Evolutionary conservation across 2,888 invertebrate species (phyloP), one percentile per base, ranked within the genome.

Genomic region (Hermodice carunculata): DNA sequence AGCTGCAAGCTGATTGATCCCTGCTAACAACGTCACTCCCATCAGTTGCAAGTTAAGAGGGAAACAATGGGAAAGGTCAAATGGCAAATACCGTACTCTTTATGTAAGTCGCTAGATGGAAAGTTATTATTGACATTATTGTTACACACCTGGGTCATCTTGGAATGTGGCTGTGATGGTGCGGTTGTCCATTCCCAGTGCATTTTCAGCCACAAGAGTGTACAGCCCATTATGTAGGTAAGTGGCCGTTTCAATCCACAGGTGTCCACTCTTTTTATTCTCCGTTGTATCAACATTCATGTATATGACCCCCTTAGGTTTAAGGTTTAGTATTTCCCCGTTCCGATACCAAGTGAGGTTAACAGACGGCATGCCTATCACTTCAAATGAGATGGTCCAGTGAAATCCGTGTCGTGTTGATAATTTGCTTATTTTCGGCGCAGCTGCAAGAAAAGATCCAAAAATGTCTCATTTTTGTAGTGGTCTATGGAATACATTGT

Each of bases 171-270:
- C 53, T 4, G 3, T 3, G 3, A 43, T 56, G 11, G 54, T 64
- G n/a, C 40, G 63, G 24, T 64, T 67, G n/a, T 61, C 64, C 0
- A 53, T 61, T 1, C 80, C 80, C 53, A 69, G 75, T 0, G 53
- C 61, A 59, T 80, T 80, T 5, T 58, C 67, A 1, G 74, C 80
- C 11, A 72, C 65, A 5, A 80, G 44, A 0, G 76, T 78, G 61
- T 79, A 80, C n/a, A 64, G 53, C 6, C 78, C 80, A 53, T 76
- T 76, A 61, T 75, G 61, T 11, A 58, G 34, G 4, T 64, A 70
- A 17, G 66, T 71, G 46, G 46, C 22, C 17, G 22, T 17, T 17
- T 17, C 22, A 46, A 46, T 17, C 8, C 17, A 19, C 17, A 46
- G 22, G 49, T 49, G n/a, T 26, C 29, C 46, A 46, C 19, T 14